Evolutionary conservation across 2,113 vertebrate species (phyloP), one percentile per base, ranked within the genome.

Genomic region (Phaethornis superciliosus): DNA sequence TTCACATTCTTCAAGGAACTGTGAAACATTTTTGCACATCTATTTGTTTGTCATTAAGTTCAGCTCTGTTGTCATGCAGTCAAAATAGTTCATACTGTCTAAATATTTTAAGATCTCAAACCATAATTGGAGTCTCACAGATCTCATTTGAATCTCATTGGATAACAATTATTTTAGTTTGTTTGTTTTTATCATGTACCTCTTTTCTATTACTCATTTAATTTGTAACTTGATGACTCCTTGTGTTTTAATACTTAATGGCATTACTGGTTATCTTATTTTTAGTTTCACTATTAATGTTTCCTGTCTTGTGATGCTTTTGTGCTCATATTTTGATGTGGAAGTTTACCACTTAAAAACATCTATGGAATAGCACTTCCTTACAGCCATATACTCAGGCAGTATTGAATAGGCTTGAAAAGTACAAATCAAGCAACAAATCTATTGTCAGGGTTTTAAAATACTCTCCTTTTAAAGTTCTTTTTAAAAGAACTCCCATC

Each of bases 131-230:
- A 86, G 14, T 86, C 30, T 63, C 26, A 44, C 33, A 90, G 76
- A 93, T n/a, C n/a, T n/a, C n/a, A n/a, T 93, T 84, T 89, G 77
- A 90, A 84, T 91, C 54, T 90, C 55, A 71, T 84, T 92, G 90
- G 40, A 62, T 75, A 62, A 86, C 79, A 82, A 71, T 62, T 89
- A 35, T 93, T 83, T 52, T 70, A 13, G 65, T 81, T 93, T 74
- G 46, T 93, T 96, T 94, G 65, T 68, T 95, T 96, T 82, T 74
- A 92, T 81, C 10, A 32, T 64, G 47, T 85, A 60, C 51, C 24
- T 91, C 33, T 88, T 87, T 88, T 89, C 54, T 72, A 35, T 58
- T 91, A 33, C 42, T 87, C 55, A 24, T 92, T 86, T 75, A 85
- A 85, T 90, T 94, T 87, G 82, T 69, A 74, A 80, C 67, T 83